phyloP scores from a whole-genome alignment of 2,113 vertebrate genomes.

The Pedionomus torquatus region DNA sequence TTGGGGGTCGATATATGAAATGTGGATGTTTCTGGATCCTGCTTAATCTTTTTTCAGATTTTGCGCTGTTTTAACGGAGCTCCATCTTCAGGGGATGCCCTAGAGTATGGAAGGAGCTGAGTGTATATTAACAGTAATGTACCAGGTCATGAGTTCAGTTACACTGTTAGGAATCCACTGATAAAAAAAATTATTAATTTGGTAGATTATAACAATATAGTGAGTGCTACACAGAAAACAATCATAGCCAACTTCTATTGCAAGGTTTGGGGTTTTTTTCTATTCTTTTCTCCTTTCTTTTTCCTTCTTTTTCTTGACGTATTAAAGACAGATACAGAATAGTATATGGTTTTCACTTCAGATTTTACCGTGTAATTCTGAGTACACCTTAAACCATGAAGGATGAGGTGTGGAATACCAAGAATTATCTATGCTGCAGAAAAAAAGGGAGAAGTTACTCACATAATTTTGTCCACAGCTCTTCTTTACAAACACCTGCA shows the following conservation, averaged over 20 bases:
- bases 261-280: not conserved
- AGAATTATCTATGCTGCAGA: conserved; percentile 33
- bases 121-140: not conserved
- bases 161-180: not conserved
- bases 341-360: conserved; percentile 36
- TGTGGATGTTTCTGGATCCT: not conserved
- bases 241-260: not conserved
- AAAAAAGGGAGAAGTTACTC: not conserved
- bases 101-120: not conserved
- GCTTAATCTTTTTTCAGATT: not conserved
- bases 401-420: not conserved
- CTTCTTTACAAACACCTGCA: not conserved
- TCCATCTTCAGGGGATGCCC: not conserved
- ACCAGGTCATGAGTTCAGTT: not conserved
- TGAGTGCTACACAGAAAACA: not conserved
- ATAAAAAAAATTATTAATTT: not conserved
- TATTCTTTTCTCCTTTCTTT: not conserved
- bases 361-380: not conserved
- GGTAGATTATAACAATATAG: not conserved
- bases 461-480: not conserved
- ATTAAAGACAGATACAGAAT: not conserved
- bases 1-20: not conserved
- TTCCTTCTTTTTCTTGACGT: not conserved
- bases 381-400: conserved; percentile 15
- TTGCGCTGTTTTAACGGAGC: not conserved